phyloP scores from a whole-genome alignment of 1,140 invertebrate species.

The Pseudobourletiella spinata region DNA sequence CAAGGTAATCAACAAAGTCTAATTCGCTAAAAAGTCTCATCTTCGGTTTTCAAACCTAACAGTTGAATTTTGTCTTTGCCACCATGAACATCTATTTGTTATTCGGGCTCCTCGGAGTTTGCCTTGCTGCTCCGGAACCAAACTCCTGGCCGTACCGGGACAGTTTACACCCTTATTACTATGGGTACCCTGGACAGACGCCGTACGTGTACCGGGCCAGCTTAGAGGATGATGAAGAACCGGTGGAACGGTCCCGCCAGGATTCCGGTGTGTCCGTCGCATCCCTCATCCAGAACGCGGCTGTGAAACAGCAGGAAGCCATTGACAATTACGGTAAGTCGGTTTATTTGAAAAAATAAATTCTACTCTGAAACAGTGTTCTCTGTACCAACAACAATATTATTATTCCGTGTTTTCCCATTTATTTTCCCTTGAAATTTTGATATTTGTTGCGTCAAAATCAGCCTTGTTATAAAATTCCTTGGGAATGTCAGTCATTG shows the following conservation, averaged over 20 bases:
- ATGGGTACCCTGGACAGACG: conserved; percentile 29
- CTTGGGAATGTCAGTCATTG: too few species aligned
- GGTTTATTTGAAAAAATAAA: too few species aligned
- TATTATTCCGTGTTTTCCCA: too few species aligned
- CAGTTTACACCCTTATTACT: conserved; percentile 27
- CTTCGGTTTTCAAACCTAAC: conserved; percentile 4
- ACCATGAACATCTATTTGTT: conserved; percentile 15
- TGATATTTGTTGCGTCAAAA: too few species aligned
- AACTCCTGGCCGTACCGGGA: conserved; percentile 30
- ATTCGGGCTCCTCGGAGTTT: conserved; percentile 12
- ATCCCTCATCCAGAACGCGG: not conserved
- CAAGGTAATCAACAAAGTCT: conserved; percentile 18
- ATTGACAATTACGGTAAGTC: conserved; percentile 1
- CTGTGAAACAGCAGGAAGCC: conserved; percentile 4
- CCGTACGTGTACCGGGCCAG: conserved; percentile 27
- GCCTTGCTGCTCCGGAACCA: conserved; percentile 4
- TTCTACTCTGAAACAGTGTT: too few species aligned
- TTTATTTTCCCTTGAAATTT: too few species aligned
- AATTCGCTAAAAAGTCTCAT: conserved; percentile 19
- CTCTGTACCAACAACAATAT: too few species aligned
- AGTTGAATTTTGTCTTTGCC: conserved; percentile 9
- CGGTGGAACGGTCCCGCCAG: not conserved
- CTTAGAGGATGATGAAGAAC: conserved; percentile 30
- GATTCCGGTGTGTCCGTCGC: not conserved
- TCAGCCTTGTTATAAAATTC: too few species aligned